These are phyloP conservation scores for Dynastes maya DNA, from an alignment of 2,888 invertebrate genomes.

Conservation along the genomic window DNA sequence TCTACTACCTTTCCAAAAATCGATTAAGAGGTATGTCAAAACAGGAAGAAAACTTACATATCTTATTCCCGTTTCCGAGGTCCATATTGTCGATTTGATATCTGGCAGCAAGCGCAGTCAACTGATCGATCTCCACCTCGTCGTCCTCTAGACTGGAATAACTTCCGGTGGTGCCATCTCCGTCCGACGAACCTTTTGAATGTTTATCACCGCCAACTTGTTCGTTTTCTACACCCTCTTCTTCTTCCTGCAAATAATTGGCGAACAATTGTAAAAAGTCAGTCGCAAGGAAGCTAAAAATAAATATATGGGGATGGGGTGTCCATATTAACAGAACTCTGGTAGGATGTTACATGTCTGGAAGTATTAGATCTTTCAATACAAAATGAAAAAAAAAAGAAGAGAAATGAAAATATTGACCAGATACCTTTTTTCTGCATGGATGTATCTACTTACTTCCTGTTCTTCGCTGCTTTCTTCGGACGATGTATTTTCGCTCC, in stretches of 20 bases:
- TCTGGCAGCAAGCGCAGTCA: conserved; percentile 67
- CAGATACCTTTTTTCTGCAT: too few species aligned
- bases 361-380: too few species aligned
- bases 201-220: conserved; percentile 64
- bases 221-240: conserved; percentile 61
- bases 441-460: conserved; percentile 59
- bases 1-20: too few species aligned
- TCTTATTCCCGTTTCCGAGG: conserved; percentile 69
- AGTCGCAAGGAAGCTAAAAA: neutral
- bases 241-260: conserved; percentile 56
- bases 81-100: conserved; percentile 69
- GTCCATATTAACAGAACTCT: too few species aligned
- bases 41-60: conserved; percentile 63
- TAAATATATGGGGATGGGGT: neutral
- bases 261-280: neutral
- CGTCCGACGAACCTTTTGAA: conserved; percentile 69
- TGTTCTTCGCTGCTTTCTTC: conserved; percentile 68
- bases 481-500: conserved; percentile 61
- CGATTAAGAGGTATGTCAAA: too few species aligned
- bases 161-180: conserved; percentile 72
- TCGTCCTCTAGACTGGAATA: conserved; percentile 74
- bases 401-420: conserved; percentile 20
- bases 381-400: too few species aligned
- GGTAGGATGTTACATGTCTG: too few species aligned
- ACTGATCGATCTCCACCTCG: conserved; percentile 70